These are phyloP conservation scores for Unio delphinus DNA, from an alignment of 2,888 invertebrate species.

Conservation along the genomic window DNA sequence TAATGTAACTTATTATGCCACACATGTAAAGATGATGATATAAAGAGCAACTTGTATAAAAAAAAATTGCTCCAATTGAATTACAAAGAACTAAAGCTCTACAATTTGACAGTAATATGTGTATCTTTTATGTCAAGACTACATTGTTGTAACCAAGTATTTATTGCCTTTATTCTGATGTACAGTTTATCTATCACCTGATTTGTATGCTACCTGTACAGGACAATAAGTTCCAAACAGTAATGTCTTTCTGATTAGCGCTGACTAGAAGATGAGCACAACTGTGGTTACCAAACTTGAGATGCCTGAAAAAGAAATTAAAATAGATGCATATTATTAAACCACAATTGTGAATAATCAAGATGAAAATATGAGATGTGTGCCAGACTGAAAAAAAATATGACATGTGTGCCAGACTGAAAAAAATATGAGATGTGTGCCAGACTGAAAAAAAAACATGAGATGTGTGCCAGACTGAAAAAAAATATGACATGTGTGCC, in stretches of 20 bases:
- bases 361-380: too few species aligned
- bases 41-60: too few species aligned
- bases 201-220: conserved; percentile 69
- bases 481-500: too few species aligned
- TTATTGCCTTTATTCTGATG: neutral
- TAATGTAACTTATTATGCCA: neutral
- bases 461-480: too few species aligned
- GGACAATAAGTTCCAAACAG: conserved; percentile 60
- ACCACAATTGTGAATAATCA: neutral
- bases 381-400: too few species aligned
- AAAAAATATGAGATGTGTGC: neutral
- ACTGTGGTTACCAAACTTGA: conserved; percentile 77
- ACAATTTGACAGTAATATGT: too few species aligned
- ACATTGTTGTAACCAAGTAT: neutral
- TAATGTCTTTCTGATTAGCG: conserved; percentile 40
- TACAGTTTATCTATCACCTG: neutral
- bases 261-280: conserved; percentile 74
- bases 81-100: too few species aligned
- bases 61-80: too few species aligned
- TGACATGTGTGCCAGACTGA: too few species aligned
- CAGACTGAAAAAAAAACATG: too few species aligned
- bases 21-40: too few species aligned
- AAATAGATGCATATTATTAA: neutral
- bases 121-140: too few species aligned
- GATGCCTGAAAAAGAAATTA: conserved; percentile 37